Evolutionary conservation across 2,797 vertebrate genomes (phyloP), one percentile per base, ranked within the genome.

Genomic region (Melopsittacus undulatus): DNA sequence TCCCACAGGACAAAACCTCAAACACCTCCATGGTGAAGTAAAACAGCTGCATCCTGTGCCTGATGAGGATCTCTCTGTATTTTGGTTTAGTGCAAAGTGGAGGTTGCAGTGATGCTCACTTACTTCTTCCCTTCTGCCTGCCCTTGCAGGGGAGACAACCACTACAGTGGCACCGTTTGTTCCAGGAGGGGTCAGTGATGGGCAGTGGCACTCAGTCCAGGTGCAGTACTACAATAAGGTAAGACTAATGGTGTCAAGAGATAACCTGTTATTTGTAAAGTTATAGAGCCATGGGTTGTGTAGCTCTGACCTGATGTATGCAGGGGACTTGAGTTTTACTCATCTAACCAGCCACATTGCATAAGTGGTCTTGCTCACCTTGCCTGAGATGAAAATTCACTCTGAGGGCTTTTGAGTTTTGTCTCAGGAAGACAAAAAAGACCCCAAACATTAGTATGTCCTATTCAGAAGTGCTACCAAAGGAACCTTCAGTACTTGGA

Each of bases 151-250:
- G 32, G 99, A 99, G 97, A 98, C 98, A 11, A 99, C 98, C 40
- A 99, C 99, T 2, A 99, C 98, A 0, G 99, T 99, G 96, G 97
- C 98, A 2, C 99, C 99, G 0, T 98, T 98, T 27, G 85, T 99
- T 59, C 97, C 87, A 0, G 99, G 99, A 4, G 99, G 99, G 11
- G 99, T 99, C 94, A 99, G 99, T 1, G 99, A 99, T 2, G 99
- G 99, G 69, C 99, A 98, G 81, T 99, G 99, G 99, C 99, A 99
- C 94, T 98, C 98, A 0, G 98, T 99, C 69, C 99, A 99, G 97
- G 98, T 99, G 89, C 99, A 99, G 87, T 99, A 99, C 98, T 99
- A 99, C 98, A 99, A 99, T 96, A 99, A 99, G 98, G 99, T 99
- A 98, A 98, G 98, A 7, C 2, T 13, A 18, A 7, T 5, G 19